Evolutionary conservation across 2,113 vertebrate genomes (phyloP).

Genomic region (Felis chaus): DNA sequence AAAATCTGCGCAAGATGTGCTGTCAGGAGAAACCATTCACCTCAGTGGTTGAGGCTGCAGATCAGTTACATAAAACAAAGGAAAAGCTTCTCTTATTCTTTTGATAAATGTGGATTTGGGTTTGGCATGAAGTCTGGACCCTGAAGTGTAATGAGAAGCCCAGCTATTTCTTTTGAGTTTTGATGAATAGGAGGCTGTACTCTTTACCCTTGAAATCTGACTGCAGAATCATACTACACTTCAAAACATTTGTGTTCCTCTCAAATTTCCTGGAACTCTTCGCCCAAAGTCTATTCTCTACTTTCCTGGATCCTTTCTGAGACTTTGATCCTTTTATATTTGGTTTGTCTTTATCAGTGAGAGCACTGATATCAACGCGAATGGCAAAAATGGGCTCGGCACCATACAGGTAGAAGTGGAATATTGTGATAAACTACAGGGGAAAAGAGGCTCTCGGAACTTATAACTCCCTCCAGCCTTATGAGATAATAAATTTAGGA

Average conservation of each 20-base stretch:
- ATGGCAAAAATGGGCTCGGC: neutral
- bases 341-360: constrained; percentile 2
- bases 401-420: neutral
- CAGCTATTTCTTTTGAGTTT: constrained; percentile 52
- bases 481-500: constrained; percentile 49
- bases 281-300: neutral
- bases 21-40: neutral
- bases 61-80: neutral
- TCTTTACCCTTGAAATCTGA: constrained; percentile 64
- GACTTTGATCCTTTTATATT: constrained; percentile 52
- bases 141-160: neutral
- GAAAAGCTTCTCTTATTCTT: neutral
- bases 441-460: neutral
- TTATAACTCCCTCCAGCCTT: neutral
- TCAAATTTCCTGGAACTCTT: neutral
- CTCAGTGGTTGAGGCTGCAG: neutral
- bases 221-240: neutral
- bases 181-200: neutral
- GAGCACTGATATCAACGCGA: neutral
- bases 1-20: neutral
- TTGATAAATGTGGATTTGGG: constrained; percentile 11
- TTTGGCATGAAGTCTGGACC: neutral
- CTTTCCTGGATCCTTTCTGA: constrained; percentile 16
- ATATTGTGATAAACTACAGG: neutral
- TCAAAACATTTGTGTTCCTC: constrained; percentile 40